A percentile compares a stretch with the other conserved stretches of the same genome.
These are phyloP conservation scores for Bungarus multicinctus DNA, from an alignment of 2,113 vertebrate species.

Conservation along the genomic window DNA sequence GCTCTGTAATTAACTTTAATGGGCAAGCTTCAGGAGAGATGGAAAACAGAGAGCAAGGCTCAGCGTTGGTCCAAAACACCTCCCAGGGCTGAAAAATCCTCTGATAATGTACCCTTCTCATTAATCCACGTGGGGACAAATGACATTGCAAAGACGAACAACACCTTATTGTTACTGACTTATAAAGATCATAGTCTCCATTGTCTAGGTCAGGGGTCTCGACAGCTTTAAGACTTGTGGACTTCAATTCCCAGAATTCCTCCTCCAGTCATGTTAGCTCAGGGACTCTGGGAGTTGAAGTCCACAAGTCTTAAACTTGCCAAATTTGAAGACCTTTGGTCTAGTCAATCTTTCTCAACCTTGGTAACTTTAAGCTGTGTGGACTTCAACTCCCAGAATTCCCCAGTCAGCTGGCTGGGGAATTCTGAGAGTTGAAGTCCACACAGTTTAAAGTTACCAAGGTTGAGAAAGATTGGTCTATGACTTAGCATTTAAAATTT, in stretches of 20 bases:
- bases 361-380: too few species aligned
- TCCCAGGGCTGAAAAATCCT: background rate
- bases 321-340: too few species aligned
- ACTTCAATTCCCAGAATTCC: background rate
- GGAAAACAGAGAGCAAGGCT: background rate
- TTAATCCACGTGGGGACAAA: background rate
- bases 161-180: background rate
- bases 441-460: background rate
- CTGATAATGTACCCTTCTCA: background rate
- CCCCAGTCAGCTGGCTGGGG: too few species aligned
- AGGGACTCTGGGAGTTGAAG: too few species aligned
- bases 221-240: background rate
- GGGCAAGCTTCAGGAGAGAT: background rate
- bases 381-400: too few species aligned
- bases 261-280: too few species aligned
- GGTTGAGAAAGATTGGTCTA: background rate
- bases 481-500: background rate
- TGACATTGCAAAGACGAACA: background rate
- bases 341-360: too few species aligned
- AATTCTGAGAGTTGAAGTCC: background rate
- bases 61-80: background rate
- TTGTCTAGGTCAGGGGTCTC: background rate
- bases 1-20: background rate
- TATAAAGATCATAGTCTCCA: background rate
- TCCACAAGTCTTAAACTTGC: too few species aligned